Evolutionary conservation across 1,140 invertebrate species (phyloP).

Genomic region (Charaxes varanes): DNA sequence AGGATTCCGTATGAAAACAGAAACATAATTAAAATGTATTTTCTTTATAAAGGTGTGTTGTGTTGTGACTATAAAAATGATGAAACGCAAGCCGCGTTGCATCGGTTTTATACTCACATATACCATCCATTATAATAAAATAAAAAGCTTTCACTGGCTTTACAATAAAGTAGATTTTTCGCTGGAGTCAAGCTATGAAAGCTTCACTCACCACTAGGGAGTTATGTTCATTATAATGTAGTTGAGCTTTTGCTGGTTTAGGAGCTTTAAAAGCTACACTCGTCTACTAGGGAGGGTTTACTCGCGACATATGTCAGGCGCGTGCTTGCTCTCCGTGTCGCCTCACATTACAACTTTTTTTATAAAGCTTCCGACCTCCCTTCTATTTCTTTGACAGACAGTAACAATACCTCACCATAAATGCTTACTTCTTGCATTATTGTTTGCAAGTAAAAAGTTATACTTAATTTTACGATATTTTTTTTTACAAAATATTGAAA

Average conservation of each 20-base stretch:
- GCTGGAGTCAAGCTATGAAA: neutral
- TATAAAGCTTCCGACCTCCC: too few species aligned
- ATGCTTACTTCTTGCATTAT: too few species aligned
- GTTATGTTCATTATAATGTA: neutral
- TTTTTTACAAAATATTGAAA: too few species aligned
- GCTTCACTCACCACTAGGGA: neutral
- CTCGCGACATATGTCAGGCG: slow-evolving; percentile 40
- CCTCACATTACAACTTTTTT: slow-evolving; percentile 20
- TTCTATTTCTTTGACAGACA: too few species aligned
- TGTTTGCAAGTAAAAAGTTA: too few species aligned
- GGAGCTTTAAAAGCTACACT: slow-evolving; percentile 5
- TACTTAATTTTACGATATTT: too few species aligned
- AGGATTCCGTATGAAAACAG: neutral
- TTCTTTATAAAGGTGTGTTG: neutral
- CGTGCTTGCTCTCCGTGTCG: slow-evolving; percentile 30
- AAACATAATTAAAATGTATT: neutral
- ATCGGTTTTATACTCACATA: too few species aligned
- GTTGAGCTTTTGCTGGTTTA: neutral
- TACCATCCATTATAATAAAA: too few species aligned
- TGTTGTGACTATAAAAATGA: neutral
- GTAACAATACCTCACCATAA: too few species aligned
- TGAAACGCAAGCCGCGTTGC: neutral
- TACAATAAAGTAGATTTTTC: too few species aligned
- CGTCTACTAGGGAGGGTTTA: slow-evolving; percentile 10
- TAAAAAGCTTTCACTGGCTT: too few species aligned